Conservation (phyloP, 2,113 vertebrate genomes). For the Salvator merianae region DNA sequence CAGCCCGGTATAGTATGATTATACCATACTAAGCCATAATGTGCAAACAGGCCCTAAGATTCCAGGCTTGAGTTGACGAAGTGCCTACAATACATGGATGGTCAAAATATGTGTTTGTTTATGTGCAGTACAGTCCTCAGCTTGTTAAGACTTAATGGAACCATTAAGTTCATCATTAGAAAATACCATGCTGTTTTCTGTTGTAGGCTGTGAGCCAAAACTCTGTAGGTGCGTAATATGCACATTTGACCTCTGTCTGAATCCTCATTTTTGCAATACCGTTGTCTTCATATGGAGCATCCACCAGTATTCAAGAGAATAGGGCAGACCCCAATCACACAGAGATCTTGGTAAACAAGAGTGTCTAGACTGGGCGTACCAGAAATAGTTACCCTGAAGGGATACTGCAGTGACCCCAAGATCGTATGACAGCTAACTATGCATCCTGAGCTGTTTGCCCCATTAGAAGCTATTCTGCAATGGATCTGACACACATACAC, state of each 20-base stretch:
- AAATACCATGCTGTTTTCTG: neutral
- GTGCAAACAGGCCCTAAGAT: too few species aligned
- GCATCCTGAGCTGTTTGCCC: neutral
- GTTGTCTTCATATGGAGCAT: neutral
- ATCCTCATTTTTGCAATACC: neutral
- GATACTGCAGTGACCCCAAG: neutral
- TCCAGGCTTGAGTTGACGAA: neutral
- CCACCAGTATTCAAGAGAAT: neutral
- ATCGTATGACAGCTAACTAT: neutral
- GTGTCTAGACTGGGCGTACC: neutral
- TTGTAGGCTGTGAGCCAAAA: neutral
- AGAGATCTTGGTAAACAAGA: neutral
- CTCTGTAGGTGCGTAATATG: neutral
- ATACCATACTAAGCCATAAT: too few species aligned
- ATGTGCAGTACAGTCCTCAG: too few species aligned
- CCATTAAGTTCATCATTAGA: neutral
- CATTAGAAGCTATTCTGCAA: neutral
- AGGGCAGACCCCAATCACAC: neutral
- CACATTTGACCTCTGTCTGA: neutral
- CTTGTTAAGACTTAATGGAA: neutral
- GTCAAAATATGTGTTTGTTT: neutral
- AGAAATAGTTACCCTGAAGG: neutral
- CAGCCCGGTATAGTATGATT: too few species aligned
- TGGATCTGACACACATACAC: neutral
- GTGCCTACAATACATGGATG: neutral